Percentiles rank a stretch among this genome's conserved stretches.
Conservation (phyloP, 2,888 invertebrate species). For the Ecdyonurus torrentis region DNA sequence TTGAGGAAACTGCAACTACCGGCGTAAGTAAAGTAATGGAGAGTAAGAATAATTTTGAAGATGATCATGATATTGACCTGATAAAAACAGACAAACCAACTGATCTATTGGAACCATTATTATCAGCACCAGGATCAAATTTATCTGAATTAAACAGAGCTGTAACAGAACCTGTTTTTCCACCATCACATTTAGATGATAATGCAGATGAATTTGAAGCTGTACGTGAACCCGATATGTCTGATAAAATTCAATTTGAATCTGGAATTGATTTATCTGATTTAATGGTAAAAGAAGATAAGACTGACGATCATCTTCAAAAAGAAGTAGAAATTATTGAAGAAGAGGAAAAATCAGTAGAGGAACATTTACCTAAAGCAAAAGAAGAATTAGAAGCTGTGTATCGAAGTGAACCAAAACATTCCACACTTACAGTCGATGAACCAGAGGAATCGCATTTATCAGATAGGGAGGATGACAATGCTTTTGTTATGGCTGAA, state of each 20-base stretch:
- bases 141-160: background rate
- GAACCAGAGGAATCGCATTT: slow-evolving; percentile 4
- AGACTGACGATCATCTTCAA: no score
- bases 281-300: background rate
- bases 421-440: background rate
- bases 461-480: slow-evolving; percentile 8
- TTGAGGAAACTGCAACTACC: background rate
- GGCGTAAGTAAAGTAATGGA: background rate
- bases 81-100: background rate
- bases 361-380: background rate
- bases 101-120: background rate
- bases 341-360: background rate
- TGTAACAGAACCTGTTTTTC: background rate
- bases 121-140: no score
- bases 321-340: background rate
- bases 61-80: no score
- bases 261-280: background rate
- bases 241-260: background rate
- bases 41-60: background rate
- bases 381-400: background rate
- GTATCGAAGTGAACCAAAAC: slow-evolving; percentile 18
- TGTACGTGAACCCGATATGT: background rate
- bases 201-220: background rate
- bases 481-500: slow-evolving; percentile 8
- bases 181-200: background rate